Evolutionary conservation across 2,113 vertebrate species (phyloP).

Genomic region (Heteronetta atricapilla): DNA sequence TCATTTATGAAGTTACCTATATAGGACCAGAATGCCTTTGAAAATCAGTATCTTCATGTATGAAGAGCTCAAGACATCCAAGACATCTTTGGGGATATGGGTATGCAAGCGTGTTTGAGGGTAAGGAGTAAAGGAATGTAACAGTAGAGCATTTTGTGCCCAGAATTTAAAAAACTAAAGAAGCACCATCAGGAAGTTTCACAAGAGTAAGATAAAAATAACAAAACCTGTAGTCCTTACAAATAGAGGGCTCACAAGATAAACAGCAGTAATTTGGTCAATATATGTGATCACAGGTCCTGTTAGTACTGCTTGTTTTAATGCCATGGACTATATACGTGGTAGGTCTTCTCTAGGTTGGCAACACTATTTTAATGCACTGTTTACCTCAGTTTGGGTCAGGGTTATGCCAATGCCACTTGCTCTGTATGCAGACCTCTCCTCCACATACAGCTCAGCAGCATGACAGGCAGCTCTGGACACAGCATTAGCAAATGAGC

Average conservation of each 20-base stretch:
- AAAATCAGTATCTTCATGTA: neutral
- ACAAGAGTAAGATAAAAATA: slow-evolving; percentile 6
- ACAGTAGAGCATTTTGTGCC: neutral
- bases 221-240: neutral
- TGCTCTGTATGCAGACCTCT: neutral
- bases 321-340: neutral
- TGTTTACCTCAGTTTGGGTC: neutral
- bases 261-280: neutral
- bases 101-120: neutral
- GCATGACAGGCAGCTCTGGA: neutral
- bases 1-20: neutral
- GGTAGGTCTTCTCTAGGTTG: neutral
- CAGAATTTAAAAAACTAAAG: neutral
- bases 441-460: neutral
- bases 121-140: neutral
- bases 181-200: neutral
- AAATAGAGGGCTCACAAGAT: neutral
- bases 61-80: neutral
- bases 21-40: neutral
- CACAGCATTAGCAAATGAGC: neutral
- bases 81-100: neutral
- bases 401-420: neutral
- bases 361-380: neutral
- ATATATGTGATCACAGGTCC: neutral
- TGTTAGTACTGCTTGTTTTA: neutral